Evolutionary conservation across 2,797 vertebrate genomes (phyloP).

Genomic region (Takifugu ocellatus): DNA sequence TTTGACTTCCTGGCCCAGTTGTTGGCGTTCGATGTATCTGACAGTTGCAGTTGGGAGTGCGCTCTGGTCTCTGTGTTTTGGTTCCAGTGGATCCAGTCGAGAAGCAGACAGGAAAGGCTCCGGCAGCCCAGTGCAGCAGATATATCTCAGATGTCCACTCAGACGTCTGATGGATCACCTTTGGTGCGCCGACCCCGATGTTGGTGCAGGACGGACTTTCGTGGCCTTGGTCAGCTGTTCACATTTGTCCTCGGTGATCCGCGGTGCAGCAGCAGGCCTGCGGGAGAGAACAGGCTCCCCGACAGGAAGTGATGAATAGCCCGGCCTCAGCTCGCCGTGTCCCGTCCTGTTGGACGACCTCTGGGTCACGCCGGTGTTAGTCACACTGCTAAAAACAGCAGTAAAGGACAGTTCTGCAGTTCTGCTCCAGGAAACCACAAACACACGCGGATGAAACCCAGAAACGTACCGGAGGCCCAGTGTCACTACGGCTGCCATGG

Average conservation of each 20-base stretch:
- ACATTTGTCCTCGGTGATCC: conserved; percentile 62
- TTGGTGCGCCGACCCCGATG: conserved; percentile 18
- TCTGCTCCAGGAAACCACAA: background rate
- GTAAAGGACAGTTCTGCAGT: no score
- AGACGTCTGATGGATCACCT: conserved; percentile 26
- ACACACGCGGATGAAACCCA: no score
- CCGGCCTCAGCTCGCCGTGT: conserved; percentile 40
- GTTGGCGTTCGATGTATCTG: no score
- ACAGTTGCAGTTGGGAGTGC: no score
- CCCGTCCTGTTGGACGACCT: conserved; percentile 49
- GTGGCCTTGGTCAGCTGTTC: conserved; percentile 60
- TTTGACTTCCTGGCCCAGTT: no score
- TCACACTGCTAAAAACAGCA: conserved; percentile 16
- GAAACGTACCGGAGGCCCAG: no score
- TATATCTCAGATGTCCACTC: conserved; percentile 29
- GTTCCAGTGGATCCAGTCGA: no score
- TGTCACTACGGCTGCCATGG: background rate
- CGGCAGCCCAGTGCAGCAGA: no score
- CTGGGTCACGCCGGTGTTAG: conserved; percentile 20
- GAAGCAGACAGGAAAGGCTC: no score
- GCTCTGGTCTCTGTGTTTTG: no score
- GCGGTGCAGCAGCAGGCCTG: conserved; percentile 38
- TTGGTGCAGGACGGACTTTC: conserved; percentile 34
- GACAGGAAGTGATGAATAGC: conserved; percentile 63
- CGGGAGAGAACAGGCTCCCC: conserved; percentile 53